Percentiles rank a stretch among this genome's conserved stretches.
Evolutionary conservation across 1,140 invertebrate species (phyloP).

Genomic region (Laodelphax striatellus): DNA sequence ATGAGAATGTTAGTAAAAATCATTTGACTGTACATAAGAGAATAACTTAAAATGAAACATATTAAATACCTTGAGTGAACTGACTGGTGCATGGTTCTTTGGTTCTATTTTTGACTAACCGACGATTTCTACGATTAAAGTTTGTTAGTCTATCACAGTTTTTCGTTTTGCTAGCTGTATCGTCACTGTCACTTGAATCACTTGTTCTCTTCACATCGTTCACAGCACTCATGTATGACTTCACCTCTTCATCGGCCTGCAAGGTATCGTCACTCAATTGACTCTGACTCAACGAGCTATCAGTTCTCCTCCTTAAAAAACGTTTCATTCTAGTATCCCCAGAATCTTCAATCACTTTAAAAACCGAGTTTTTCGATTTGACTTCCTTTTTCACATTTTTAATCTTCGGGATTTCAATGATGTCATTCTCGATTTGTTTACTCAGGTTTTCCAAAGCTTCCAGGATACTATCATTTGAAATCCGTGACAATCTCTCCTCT

Average conservation of each 20-base stretch:
- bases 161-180: neutral
- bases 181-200: neutral
- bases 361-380: constrained; percentile 6
- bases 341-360: constrained; percentile 14
- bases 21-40: too few species aligned
- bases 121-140: neutral
- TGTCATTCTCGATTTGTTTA: constrained; percentile 18
- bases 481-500: neutral
- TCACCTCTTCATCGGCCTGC: constrained; percentile 22
- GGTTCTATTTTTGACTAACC: too few species aligned
- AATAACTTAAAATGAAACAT: too few species aligned
- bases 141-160: neutral
- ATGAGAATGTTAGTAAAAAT: too few species aligned
- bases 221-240: constrained; percentile 22
- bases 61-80: too few species aligned
- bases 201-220: neutral
- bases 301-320: too few species aligned
- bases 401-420: constrained; percentile 7
- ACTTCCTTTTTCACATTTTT: neutral
- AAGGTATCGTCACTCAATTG: constrained; percentile 22
- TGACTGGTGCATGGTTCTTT: too few species aligned
- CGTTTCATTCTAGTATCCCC: constrained; percentile 1
- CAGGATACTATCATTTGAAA: neutral
- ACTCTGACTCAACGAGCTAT: neutral
- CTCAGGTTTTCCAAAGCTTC: constrained; percentile 18